These are phyloP conservation scores for Pteruthius melanotis DNA, from an alignment of 2,113 vertebrate species.

Conservation along the genomic window DNA sequence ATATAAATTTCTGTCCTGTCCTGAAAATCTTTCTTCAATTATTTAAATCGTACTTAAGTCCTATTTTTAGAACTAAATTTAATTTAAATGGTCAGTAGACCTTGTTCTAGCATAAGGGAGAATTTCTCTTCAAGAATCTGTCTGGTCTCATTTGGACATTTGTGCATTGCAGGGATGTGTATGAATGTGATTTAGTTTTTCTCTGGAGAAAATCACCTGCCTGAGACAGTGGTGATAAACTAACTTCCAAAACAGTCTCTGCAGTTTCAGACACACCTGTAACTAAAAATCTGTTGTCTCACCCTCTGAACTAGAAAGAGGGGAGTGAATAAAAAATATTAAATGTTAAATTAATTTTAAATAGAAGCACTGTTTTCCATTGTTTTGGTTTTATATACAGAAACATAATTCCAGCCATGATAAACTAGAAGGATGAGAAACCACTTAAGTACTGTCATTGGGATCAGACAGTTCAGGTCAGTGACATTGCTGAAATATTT, in stretches of 20 bases:
- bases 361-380: not conserved
- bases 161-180: not conserved
- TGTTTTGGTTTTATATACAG: not conserved
- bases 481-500: not conserved
- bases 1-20: not conserved
- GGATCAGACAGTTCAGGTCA: not conserved
- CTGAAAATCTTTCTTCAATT: not conserved
- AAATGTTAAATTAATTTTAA: not conserved
- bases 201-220: not conserved
- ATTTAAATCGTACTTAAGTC: not conserved
- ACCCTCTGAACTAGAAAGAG: not conserved
- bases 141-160: not conserved
- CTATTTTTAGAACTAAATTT: not conserved
- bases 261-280: not conserved
- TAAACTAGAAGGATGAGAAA: not conserved
- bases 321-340: not conserved
- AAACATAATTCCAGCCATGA: not conserved
- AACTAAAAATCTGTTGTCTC: not conserved
- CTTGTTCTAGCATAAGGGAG: not conserved
- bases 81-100: not conserved
- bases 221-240: not conserved
- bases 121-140: not conserved
- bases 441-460: fast-evolving
- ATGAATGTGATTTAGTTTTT: not conserved
- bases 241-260: fast-evolving